Evolutionary conservation across 2,888 invertebrate species (phyloP).

Genomic region (Caenorhabditis sp.): DNA sequence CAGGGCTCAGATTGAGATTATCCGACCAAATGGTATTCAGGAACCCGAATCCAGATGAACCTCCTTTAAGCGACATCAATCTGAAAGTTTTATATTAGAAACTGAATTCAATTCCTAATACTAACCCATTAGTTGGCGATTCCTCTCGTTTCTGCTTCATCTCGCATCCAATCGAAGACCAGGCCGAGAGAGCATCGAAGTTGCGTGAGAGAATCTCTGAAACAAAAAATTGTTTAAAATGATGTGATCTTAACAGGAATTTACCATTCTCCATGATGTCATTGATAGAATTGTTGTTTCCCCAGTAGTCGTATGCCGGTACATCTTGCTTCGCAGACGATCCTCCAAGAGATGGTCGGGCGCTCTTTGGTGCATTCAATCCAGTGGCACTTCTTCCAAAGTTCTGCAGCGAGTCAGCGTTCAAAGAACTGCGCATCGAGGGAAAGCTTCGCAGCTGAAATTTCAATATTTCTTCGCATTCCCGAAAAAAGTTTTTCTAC

Average conservation of each 20-base stretch:
- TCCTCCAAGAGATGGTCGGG: slow-evolving; percentile 39
- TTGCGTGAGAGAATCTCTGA: slow-evolving; percentile 49
- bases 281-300: slow-evolving; percentile 50
- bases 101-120: not conserved
- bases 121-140: slow-evolving; percentile 58
- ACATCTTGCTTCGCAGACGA: slow-evolving; percentile 28
- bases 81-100: slow-evolving; percentile 19
- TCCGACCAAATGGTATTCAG: slow-evolving; percentile 59
- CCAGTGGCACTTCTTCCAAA: slow-evolving; percentile 14
- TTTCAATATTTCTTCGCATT: not conserved
- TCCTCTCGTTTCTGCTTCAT: slow-evolving; percentile 49
- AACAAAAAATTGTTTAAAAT: not conserved
- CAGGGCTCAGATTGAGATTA: slow-evolving; percentile 22
- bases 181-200: slow-evolving; percentile 22
- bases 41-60: slow-evolving; percentile 49
- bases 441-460: slow-evolving; percentile 63
- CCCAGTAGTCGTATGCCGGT: slow-evolving; percentile 51
- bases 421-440: slow-evolving; percentile 55
- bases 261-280: slow-evolving; percentile 54
- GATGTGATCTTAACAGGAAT: not conserved
- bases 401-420: slow-evolving; percentile 24
- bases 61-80: slow-evolving; percentile 46
- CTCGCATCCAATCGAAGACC: slow-evolving; percentile 35
- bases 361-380: not conserved
- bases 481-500: slow-evolving; percentile 3